These are phyloP conservation scores for Schlechtendalia chinensis DNA, from an alignment of 1,140 invertebrate genomes.

Conservation along the genomic window DNA sequence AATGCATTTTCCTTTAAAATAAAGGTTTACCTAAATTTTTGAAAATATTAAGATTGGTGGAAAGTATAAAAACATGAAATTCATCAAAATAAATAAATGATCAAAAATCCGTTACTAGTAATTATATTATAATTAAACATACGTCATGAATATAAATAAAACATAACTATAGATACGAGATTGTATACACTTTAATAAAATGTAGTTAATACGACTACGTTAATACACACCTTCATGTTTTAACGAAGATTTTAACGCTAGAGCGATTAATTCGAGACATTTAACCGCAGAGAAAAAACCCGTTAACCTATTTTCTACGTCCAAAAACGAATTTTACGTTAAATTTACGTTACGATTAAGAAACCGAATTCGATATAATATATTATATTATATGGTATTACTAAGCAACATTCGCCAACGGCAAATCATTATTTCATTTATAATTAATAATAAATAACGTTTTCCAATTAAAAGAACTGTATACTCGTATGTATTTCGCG, in stretches of 20 bases:
- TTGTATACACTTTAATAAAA: too few relatives aligned
- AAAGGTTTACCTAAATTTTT: too few relatives aligned
- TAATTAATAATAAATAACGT: background rate
- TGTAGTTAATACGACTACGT: background rate
- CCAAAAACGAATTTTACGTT: background rate
- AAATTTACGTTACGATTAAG: slow-evolving; percentile 9
- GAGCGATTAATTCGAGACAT: slow-evolving; percentile 14
- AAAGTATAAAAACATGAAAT: too few relatives aligned
- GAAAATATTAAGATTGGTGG: too few relatives aligned
- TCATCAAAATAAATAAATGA: background rate
- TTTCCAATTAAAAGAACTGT: background rate
- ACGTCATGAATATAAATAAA: background rate
- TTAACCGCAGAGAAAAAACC: slow-evolving; percentile 13
- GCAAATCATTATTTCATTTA: background rate
- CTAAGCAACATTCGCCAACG: background rate
- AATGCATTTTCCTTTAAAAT: too few relatives aligned
- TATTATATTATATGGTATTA: background rate
- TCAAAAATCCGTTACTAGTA: background rate
- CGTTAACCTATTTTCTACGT: slow-evolving; percentile 24
- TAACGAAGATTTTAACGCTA: background rate
- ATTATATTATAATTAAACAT: background rate
- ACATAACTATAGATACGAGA: too few relatives aligned
- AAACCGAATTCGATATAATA: background rate
- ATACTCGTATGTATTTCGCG: background rate
- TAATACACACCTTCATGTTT: background rate